Evolutionary conservation across 2,797 vertebrate genomes (phyloP).

Genomic region (Neosilurus mollespiculum): DNA sequence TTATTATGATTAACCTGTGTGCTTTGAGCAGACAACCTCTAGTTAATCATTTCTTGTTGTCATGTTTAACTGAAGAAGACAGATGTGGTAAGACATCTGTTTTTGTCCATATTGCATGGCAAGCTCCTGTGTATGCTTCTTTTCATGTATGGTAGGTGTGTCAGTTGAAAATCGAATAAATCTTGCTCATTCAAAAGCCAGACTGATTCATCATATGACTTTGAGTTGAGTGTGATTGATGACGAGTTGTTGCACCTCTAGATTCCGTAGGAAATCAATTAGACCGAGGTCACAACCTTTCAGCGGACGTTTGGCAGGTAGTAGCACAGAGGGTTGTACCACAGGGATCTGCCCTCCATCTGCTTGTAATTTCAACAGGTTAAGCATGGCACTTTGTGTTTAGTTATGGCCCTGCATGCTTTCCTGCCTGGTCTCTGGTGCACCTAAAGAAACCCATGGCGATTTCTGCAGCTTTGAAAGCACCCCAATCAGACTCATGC

Average conservation of each 20-base stretch:
- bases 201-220: conserved; percentile 3
- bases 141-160: background rate
- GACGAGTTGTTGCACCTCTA: conserved; percentile 10
- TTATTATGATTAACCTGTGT: conserved; percentile 42
- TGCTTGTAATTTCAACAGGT: conserved; percentile 61
- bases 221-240: conserved; percentile 38
- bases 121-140: background rate
- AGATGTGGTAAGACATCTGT: background rate
- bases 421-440: conserved; percentile 60
- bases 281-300: conserved; percentile 41
- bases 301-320: conserved; percentile 28
- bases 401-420: conserved; percentile 60
- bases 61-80: background rate
- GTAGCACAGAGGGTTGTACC: conserved; percentile 22
- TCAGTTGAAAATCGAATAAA: background rate
- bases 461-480: conserved; percentile 51
- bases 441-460: conserved; percentile 64
- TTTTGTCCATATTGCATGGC: conserved; percentile 3
- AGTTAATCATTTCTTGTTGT: conserved; percentile 6
- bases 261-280: conserved; percentile 58
- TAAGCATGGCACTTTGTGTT: conserved; percentile 16
- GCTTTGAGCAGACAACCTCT: conserved; percentile 42
- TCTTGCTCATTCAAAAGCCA: conserved; percentile 38
- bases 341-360: conserved; percentile 62
- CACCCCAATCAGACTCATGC: conserved; percentile 29